Evolutionary conservation across 1,140 invertebrate species (phyloP).

Genomic region (Phocides pigmalion): DNA sequence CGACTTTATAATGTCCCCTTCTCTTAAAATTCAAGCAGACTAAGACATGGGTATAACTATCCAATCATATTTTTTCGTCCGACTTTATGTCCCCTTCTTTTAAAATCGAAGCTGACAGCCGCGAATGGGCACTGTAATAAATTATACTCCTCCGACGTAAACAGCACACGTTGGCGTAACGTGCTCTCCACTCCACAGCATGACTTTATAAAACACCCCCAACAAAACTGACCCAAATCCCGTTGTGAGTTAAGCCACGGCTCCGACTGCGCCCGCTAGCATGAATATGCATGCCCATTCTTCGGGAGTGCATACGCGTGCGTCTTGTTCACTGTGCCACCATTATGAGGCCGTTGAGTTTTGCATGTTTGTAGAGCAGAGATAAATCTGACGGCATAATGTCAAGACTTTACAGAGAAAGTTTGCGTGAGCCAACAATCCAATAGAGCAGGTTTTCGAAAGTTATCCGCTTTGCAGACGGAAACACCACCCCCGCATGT

Average conservation of each 20-base stretch:
- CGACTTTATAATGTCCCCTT: no score
- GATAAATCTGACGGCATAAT: slow-evolving; percentile 5
- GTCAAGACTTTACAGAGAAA: not conserved
- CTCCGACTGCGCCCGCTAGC: not conserved
- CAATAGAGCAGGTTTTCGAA: not conserved
- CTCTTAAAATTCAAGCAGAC: no score
- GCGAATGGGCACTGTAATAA: no score
- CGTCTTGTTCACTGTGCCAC: slow-evolving; percentile 26
- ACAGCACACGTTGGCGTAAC: not conserved
- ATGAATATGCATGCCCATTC: slow-evolving; percentile 25
- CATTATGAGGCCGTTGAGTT: slow-evolving; percentile 23
- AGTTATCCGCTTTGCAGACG: not conserved
- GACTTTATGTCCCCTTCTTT: no score
- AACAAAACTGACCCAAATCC: slow-evolving; percentile 25
- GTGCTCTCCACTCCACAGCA: not conserved
- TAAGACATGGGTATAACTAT: no score
- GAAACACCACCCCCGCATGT: not conserved
- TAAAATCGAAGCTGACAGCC: no score
- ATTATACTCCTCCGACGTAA: not conserved
- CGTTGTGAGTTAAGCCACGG: not conserved
- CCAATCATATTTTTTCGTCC: no score
- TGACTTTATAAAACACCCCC: slow-evolving; percentile 2
- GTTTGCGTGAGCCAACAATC: not conserved
- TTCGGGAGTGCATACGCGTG: slow-evolving; percentile 10
- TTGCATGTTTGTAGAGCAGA: slow-evolving; percentile 16